Percentiles rank a stretch among this genome's conserved stretches.
Conservation (phyloP, 2,888 invertebrate genomes). For the Sussaba pulchella region DNA sequence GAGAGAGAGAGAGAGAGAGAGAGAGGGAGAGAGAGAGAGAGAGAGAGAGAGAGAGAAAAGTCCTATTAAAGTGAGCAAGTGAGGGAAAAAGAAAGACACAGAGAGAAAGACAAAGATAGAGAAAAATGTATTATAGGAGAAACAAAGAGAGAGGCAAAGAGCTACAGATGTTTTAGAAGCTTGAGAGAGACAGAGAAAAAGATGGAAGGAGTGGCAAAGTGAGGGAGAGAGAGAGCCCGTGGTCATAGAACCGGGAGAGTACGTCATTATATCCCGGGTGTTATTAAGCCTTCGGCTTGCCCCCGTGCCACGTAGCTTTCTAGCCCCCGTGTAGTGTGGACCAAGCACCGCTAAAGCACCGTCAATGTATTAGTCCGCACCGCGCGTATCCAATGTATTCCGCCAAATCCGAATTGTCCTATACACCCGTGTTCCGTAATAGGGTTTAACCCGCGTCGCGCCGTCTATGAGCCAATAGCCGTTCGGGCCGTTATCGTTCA, state of each 20-base stretch:
- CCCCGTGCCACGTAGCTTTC: conserved; percentile 64
- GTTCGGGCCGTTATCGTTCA: conserved; percentile 61
- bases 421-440: conserved; percentile 65
- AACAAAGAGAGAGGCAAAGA: too few species aligned
- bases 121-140: too few species aligned
- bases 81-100: too few species aligned
- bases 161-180: too few species aligned
- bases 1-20: too few species aligned
- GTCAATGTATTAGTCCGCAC: conserved; percentile 51
- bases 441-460: conserved; percentile 62
- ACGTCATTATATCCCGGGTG: conserved; percentile 64
- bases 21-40: too few species aligned
- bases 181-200: background rate
- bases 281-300: conserved; percentile 70
- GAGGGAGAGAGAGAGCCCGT: conserved; percentile 20
- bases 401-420: conserved; percentile 68
- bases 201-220: background rate
- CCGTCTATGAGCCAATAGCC: conserved; percentile 51
- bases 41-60: too few species aligned
- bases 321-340: conserved; percentile 35
- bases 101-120: too few species aligned
- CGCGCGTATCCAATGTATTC: conserved; percentile 56
- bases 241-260: conserved; percentile 29
- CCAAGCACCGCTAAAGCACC: conserved; percentile 52
- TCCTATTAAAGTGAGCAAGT: too few species aligned